Base-by-base conservation (phyloP, 2,797 vertebrate species). In the Odontamblyopus lacepedii region DNA sequence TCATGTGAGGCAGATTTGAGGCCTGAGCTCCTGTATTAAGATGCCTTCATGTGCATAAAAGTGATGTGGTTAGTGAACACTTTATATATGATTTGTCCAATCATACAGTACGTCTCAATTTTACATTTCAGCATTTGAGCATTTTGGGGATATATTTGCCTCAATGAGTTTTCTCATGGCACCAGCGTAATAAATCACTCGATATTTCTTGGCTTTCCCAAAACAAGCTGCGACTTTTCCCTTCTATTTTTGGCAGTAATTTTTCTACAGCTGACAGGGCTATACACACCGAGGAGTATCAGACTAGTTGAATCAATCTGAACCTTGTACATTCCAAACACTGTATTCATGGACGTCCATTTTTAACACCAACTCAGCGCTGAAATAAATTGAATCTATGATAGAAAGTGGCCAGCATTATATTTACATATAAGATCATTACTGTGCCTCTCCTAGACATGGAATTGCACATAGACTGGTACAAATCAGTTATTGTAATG, bases 1-100 rank as follows among this genome's bases (percentile, higher is more conserved):
- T 90, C 93, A 92, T 92, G 92, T 93, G 93, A 92, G 87, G 65
- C 84, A 91, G 92, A 93, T 94, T 92, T 93, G 83, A 89, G 86
- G 85, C 80, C 86, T 68, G 41, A 76, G 82, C 77, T 65, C 79
- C 69, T 75, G 79, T 78, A 74, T 56, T 27, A 59, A 65, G 59
- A 73, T 53, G 78, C 70, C 73, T 27, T 79, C 62, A 11, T 66
- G 48, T 66, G 48, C 48, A 74, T 73, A 12, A 76, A 78, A 67
- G 38, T 4, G 30, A 71, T 19, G 2, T 41, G 63, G 15, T 35
- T 78, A 71, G 69, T 68, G 6, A 27, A 61, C 59, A 61, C 27
- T 30, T 32, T 61, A 13, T 4, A 26, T 41, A 44, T 64, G 35
- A 2, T 44, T 41, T 27, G 26, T 12, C 11, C 27, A 27, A n/a